phyloP scores from a whole-genome alignment of 2,888 invertebrate genomes.

The Agrochola circellaris region DNA sequence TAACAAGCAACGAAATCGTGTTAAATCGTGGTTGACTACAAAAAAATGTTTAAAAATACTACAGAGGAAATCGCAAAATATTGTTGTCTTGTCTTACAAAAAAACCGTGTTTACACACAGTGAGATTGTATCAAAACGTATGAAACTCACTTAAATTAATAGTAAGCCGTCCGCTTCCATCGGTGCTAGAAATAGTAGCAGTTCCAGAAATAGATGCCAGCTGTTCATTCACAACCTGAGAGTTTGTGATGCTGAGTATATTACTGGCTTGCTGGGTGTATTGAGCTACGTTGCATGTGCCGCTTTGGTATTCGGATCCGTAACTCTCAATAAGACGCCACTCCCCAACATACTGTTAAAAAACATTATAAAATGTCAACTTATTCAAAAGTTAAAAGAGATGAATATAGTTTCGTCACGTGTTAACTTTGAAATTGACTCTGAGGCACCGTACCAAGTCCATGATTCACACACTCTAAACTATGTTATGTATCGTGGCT shows the following conservation, averaged over 20 bases:
- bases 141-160: slow-evolving; percentile 89
- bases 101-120: neutral
- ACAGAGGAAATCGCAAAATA: too few species aligned
- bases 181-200: slow-evolving; percentile 86
- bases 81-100: neutral
- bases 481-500: rapidly evolving
- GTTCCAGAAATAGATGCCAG: slow-evolving; percentile 74
- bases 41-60: neutral
- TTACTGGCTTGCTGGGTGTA: slow-evolving; percentile 69
- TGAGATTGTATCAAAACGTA: neutral
- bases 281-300: slow-evolving; percentile 76
- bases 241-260: slow-evolving; percentile 74
- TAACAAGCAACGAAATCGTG: neutral
- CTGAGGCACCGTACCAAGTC: neutral
- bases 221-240: slow-evolving; percentile 74
- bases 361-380: neutral
- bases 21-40: neutral
- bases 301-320: slow-evolving; percentile 75
- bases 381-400: too few species aligned
- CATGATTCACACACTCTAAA: too few species aligned
- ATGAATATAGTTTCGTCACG: neutral
- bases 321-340: slow-evolving; percentile 82
- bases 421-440: neutral
- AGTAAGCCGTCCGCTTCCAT: slow-evolving; percentile 90
- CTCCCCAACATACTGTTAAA: slow-evolving; percentile 69